Base-by-base conservation (phyloP, 2,797 vertebrate species). In the Nasua narica region DNA sequence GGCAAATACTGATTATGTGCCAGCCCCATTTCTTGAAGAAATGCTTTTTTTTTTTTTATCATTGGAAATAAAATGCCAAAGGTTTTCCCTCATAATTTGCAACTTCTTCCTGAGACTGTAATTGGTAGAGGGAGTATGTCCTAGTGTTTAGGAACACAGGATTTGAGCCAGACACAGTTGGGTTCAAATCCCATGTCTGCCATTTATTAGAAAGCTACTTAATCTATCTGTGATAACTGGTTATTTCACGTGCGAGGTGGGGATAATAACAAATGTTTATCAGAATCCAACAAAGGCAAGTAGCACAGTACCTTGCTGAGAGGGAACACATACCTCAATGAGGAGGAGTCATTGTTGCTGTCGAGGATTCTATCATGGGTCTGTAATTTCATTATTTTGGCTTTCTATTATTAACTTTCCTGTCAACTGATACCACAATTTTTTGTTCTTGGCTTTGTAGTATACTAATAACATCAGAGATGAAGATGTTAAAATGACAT, bases 1-100 rank as follows among this genome's bases (percentile, higher is more conserved):
- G 90, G 95, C 95, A 98, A 97, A 96, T 97, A 97, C 98, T 98
- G 98, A 98, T 98, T 98, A 98, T 95, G 97, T 94, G 83, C 88
- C 96, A 88, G 87, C 91, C 92, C 91, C 91, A 72, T 98, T 98
- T 96, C 97, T 98, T 95, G 93, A 98, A 98, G 97, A 98, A 98
- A 97, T 98, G 91, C 97, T 98, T 97, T 98, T 96, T 97, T 97
- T 43, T 97, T 72, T 74, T 97, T 96, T 94, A 98, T 98, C 96
- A 97, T 94, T 92, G 77, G 54, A 50, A 32, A 95, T 90, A 90
- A 93, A 91, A 95, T 89, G 48, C 79, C 91, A 96, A 92, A 21
- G 43, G 78, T 91, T 97, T 77, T 97, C 94, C 90, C 83, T 96
- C 92, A 89, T 84, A 76, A 69, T 90, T 96, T 58, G 19, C 84